Percentiles rank a stretch among this genome's conserved stretches.
Conservation (phyloP, 2,113 vertebrate genomes). For the Phrynosoma platyrhinos region DNA sequence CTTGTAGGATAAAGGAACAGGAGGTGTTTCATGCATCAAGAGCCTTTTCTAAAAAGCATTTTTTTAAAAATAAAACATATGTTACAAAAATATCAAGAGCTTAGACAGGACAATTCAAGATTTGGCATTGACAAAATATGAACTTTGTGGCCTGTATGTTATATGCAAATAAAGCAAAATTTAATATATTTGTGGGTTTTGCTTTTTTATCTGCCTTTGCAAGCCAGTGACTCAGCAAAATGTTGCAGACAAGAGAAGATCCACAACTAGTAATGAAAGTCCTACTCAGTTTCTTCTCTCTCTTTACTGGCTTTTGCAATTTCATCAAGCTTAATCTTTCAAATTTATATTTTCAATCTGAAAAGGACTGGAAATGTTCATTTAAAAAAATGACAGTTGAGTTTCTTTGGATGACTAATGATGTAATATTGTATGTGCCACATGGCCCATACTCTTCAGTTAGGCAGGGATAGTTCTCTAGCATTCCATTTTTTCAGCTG, state of each 20-base stretch:
- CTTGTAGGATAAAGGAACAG: background rate
- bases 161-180: background rate
- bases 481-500: no score
- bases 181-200: background rate
- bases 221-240: background rate
- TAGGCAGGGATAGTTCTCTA: no score
- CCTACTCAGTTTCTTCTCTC: background rate
- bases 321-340: background rate
- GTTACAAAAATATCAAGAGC: background rate
- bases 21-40: background rate
- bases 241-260: background rate
- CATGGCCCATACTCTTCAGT: no score
- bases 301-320: background rate
- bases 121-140: background rate
- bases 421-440: background rate
- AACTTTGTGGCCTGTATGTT: background rate
- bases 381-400: background rate
- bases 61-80: no score
- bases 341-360: background rate
- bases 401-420: background rate
- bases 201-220: background rate
- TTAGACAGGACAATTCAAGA: background rate
- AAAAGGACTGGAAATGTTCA: background rate
- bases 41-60: no score
- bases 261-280: background rate